These are phyloP conservation scores for Girardia tigrina DNA, from an alignment of 2,888 invertebrate genomes.

Conservation along the genomic window DNA sequence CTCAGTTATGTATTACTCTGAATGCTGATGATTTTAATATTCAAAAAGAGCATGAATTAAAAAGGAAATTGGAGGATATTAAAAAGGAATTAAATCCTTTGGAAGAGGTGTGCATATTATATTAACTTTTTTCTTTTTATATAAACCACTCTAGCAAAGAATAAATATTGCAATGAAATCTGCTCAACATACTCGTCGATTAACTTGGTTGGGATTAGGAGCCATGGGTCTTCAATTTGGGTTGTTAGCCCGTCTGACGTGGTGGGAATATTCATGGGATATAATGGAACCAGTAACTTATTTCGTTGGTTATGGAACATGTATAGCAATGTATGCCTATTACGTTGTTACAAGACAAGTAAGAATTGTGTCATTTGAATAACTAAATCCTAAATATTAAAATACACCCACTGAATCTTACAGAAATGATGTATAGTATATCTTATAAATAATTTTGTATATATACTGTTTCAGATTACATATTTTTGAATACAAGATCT, in stretches of 20 bases:
- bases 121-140: neutral
- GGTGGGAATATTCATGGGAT: slow-evolving; percentile 92
- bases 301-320: slow-evolving; percentile 82
- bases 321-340: slow-evolving; percentile 84
- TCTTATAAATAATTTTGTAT: too few species aligned
- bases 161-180: slow-evolving; percentile 59
- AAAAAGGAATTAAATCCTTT: slow-evolving; percentile 68
- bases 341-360: slow-evolving; percentile 86
- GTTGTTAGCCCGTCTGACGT: slow-evolving; percentile 81
- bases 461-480: too few species aligned
- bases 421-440: too few species aligned
- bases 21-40: slow-evolving; percentile 81
- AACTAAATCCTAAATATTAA: too few species aligned
- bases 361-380: too few species aligned
- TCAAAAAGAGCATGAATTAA: slow-evolving; percentile 67
- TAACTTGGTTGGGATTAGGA: slow-evolving; percentile 70
- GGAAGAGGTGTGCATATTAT: slow-evolving; percentile 67
- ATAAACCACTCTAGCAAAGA: slow-evolving; percentile 64
- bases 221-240: slow-evolving; percentile 93
- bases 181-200: slow-evolving; percentile 43
- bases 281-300: slow-evolving; percentile 66
- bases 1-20: slow-evolving; percentile 74
- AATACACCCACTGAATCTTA: too few species aligned
- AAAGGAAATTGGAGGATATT: slow-evolving; percentile 65
- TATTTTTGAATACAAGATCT: too few species aligned